Evolutionary conservation across 2,888 invertebrate species (phyloP), one percentile per base, ranked within the genome.

Genomic region (Drosophila koepferae): DNA sequence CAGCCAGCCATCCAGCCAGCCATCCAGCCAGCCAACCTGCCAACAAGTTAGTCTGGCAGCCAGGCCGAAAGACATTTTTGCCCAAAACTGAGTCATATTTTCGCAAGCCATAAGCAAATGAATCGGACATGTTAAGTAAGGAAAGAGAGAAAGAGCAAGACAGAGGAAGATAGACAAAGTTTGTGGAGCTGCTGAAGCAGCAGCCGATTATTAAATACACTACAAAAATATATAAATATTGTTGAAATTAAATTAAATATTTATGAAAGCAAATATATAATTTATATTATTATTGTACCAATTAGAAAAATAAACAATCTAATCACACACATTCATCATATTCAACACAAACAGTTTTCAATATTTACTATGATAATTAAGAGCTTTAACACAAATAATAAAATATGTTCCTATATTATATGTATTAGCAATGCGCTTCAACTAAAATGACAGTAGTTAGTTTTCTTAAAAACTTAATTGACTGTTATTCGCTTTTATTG

Each of bases 41-140:
- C 28, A 28, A 28, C 3, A 23, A 53, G 53, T 36, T 36, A 51
- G 36, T 9, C 20, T 18, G 54, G 14, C 51, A 12, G 36, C 49
- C 38, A n/a, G 28, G 31, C 23, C 43, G 46, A 34, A 49, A 12
- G 31, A 46, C 28, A 40, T 61, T 63, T 63, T 56, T 16, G 51
- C 55, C 56, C 48, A 34, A 64, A 67, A 38, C 68, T 74, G 74
- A 77, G 58, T 69, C 72, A 68, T 44, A 64, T 56, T 72, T 44
- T 6, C 55, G 54, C 49, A 48, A 36, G 61, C 66, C 58, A n/a
- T 46, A 71, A 60, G 55, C 60, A 74, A 84, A 65, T 74, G 55
- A 76, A 53, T n/a, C 46, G 54, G 34, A 54, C 43, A 44, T 67
- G 46, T 46, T 46, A 60, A 72, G 59, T 23, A 49, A 10, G 6